Percentiles rank a stretch among this genome's conserved stretches.
Conservation (phyloP, 2,797 vertebrate species). For the Ara ararauna region DNA sequence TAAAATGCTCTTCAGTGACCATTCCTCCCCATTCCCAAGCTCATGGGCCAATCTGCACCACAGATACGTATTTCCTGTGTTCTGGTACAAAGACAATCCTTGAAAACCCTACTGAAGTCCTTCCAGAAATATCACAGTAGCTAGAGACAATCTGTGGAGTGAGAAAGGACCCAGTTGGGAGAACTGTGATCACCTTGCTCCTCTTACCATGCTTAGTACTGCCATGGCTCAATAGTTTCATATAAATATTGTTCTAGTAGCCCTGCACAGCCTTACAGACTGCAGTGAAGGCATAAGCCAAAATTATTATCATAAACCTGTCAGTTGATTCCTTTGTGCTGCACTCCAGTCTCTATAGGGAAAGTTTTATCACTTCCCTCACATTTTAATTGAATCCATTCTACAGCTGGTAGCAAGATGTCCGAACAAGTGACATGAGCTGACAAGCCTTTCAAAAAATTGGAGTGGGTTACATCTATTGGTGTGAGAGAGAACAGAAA, state of each 20-base stretch:
- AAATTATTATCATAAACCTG: slow-evolving; percentile 7
- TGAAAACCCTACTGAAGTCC: neutral
- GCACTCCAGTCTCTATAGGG: neutral
- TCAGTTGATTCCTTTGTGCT: neutral
- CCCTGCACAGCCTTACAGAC: neutral
- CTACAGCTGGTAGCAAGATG: slow-evolving; percentile 54
- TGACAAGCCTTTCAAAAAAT: slow-evolving; percentile 5
- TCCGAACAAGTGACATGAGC: neutral
- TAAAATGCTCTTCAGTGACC: accelerated
- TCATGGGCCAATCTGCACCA: neutral
- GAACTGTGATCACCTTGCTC: neutral
- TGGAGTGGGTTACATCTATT: neutral
- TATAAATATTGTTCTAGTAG: neutral
- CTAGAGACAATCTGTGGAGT: accelerated
- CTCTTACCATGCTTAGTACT: neutral
- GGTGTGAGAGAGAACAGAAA: neutral
- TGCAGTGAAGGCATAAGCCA: neutral
- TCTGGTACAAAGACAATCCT: neutral
- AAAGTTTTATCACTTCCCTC: slow-evolving; percentile 36
- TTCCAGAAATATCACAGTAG: neutral
- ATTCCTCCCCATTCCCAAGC: neutral
- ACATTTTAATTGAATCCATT: slow-evolving; percentile 39
- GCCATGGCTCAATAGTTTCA: neutral
- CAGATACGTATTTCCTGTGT: neutral
- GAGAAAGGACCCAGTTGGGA: neutral